Conservation (phyloP, 2,888 invertebrate genomes). For the Drosophila nr. perissopoda region DNA sequence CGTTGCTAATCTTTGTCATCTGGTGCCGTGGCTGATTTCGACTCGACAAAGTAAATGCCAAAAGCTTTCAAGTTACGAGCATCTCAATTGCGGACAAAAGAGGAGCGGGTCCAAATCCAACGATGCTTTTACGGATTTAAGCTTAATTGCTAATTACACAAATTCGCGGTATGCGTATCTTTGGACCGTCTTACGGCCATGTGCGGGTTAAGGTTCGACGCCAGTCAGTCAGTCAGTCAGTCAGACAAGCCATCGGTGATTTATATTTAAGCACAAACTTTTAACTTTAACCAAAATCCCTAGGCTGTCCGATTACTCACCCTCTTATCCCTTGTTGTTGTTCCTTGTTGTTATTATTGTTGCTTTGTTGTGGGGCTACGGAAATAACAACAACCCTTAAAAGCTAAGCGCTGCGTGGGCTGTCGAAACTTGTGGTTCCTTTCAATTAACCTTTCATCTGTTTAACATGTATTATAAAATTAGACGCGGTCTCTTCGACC, state of each 20-base stretch:
- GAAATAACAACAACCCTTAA: constrained; percentile 62
- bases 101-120: constrained; percentile 25
- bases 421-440: constrained; percentile 78
- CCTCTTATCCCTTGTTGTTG: constrained; percentile 25
- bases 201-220: constrained; percentile 29
- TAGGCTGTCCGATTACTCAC: constrained; percentile 33
- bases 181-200: constrained; percentile 46
- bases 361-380: constrained; percentile 29
- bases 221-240: constrained; percentile 43
- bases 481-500: constrained; percentile 75
- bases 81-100: constrained; percentile 34
- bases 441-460: constrained; percentile 80
- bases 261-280: constrained; percentile 79
- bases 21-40: constrained; percentile 66
- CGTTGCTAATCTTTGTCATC: constrained; percentile 77
- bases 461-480: constrained; percentile 80
- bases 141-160: constrained; percentile 78
- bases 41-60: constrained; percentile 53
- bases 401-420: constrained; percentile 66
- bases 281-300: constrained; percentile 77
- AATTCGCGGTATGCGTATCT: constrained; percentile 70
- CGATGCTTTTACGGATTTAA: constrained; percentile 49
- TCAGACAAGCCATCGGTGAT: constrained; percentile 67
- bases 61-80: constrained; percentile 60
- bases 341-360: constrained; percentile 34